These are phyloP conservation scores for Antedon mediterranea DNA, from an alignment of 53 echinoderm and acorn worm species.

Conservation along the genomic window DNA sequence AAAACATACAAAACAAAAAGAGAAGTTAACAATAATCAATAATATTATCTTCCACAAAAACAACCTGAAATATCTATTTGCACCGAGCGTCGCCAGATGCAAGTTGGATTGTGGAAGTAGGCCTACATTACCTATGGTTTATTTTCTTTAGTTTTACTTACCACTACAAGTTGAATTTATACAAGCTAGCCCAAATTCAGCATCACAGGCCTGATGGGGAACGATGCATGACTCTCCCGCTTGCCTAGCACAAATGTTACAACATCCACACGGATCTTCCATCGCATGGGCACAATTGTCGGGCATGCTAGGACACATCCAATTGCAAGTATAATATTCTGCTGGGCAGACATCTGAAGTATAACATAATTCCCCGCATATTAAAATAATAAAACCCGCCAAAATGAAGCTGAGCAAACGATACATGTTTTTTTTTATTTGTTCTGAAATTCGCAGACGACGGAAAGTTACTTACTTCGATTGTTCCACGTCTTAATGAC, in stretches of 20 bases:
- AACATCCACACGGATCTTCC: constrained; percentile 62
- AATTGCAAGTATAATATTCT: constrained; percentile 48
- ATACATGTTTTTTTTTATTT: not conserved
- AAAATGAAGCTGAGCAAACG: not conserved
- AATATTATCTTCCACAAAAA: too few species aligned
- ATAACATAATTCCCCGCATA: not conserved
- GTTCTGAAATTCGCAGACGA: not conserved
- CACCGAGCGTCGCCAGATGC: not conserved
- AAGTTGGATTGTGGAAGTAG: not conserved
- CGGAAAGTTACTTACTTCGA: not conserved
- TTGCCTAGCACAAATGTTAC: constrained; percentile 71
- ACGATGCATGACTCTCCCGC: constrained; percentile 57
- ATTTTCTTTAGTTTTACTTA: too few species aligned
- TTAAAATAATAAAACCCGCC: not conserved
- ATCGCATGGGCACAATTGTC: constrained; percentile 40
- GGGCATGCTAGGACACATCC: constrained; percentile 54
- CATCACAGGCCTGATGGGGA: constrained; percentile 63
- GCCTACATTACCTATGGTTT: not conserved
- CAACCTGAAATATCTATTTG: too few species aligned
- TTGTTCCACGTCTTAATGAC: not conserved
- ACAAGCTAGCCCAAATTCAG: constrained; percentile 54
- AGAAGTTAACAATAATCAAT: too few species aligned
- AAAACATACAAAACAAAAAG: too few species aligned
- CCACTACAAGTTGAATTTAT: constrained; percentile 61
- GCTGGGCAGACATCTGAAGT: constrained; percentile 39